These are phyloP conservation scores for Pocillopora verrucosa DNA, from an alignment of 64 coral and sea anemone species.

Conservation along the genomic window DNA sequence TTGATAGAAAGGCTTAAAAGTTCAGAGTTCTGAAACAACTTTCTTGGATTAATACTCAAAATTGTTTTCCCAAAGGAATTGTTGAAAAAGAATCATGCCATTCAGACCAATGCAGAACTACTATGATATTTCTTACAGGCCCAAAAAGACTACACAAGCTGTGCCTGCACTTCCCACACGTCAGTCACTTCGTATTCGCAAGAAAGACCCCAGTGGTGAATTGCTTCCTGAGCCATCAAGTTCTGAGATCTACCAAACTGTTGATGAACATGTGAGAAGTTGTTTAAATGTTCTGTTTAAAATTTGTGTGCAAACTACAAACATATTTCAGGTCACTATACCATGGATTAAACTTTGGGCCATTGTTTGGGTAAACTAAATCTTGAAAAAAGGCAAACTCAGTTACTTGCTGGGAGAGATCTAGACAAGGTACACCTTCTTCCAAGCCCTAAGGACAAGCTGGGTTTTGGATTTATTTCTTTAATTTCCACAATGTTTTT, in stretches of 20 bases:
- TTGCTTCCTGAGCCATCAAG: slow-evolving; percentile 33
- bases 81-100: too few species aligned
- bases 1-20: too few species aligned
- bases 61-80: too few species aligned
- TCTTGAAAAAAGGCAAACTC: neutral
- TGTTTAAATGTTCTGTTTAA: neutral
- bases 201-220: slow-evolving; percentile 61
- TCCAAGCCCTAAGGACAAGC: too few species aligned
- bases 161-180: slow-evolving; percentile 41
- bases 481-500: too few species aligned
- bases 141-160: slow-evolving; percentile 3
- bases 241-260: neutral
- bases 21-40: too few species aligned
- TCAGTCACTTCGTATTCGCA: slow-evolving; percentile 71
- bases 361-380: neutral
- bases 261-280: slow-evolving; percentile 64
- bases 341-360: neutral
- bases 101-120: too few species aligned
- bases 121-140: neutral
- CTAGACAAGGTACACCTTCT: too few species aligned
- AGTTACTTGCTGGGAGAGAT: too few species aligned
- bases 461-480: too few species aligned
- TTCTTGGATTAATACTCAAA: too few species aligned
- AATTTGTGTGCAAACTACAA: neutral
- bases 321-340: neutral